Evolutionary conservation across 2,113 vertebrate species (phyloP), one percentile per base, ranked within the genome.

Genomic region (Dunckerocampus dactyliophorus): DNA sequence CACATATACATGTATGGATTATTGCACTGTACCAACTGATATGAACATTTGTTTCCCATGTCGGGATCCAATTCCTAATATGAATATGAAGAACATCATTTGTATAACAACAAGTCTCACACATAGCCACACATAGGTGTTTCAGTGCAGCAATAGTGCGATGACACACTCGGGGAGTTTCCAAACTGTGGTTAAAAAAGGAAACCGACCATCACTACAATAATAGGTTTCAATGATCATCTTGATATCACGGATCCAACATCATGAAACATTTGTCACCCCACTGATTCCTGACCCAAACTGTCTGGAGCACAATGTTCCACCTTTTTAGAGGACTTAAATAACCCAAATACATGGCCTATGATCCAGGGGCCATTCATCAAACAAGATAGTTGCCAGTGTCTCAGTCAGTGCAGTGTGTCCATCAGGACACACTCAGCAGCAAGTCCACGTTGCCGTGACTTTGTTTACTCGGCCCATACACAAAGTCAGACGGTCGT

Each of bases 331-430:
- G 76, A 87, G 71, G 64, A 75, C 59, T 66, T 63, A 64, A 78
- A 87, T 79, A 49, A 62, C 65, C 69, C 69, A 82, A 87, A 86
- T 87, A 84, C 82, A 86, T 86, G 85, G 80, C 76, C 84, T 82
- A 87, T 87, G 87, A 88, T 73, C 83, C 87, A 80, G 82, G 43
- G 58, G 62, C 69, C 64, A 86, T 89, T 78, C 75, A 85, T 89
- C 85, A 89, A 75, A 77, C 62, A 54, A 59, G 75, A 84, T 69
- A 80, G 70, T 76, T 81, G 77, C 58, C 81, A 65, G 74, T 70
- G 48, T 69, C 59, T 83, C 60, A 24, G 72, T 77, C 67, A 57
- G 79, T 78, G 79, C 62, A 50, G 63, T 83, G 81, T 85, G 75
- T 85, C 65, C 72, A 80, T 84, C 85, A 86, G 82, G 79, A 86